Evolutionary conservation across 2,888 invertebrate genomes (phyloP).

Genomic region (Noctua janthe): DNA sequence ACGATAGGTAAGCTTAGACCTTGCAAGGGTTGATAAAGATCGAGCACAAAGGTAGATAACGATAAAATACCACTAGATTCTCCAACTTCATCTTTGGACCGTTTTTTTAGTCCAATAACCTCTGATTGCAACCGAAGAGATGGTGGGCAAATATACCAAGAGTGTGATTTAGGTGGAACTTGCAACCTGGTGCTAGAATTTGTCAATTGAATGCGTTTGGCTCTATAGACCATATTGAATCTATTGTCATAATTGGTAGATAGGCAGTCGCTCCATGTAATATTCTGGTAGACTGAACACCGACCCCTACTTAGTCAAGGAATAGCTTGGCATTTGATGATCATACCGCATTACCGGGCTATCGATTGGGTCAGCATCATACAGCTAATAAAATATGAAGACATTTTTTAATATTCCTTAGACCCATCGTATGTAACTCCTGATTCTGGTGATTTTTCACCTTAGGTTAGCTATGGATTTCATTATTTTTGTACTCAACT

Average conservation of each 20-base stretch:
- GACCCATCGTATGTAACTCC: background rate
- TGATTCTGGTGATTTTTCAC: background rate
- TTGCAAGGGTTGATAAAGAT: background rate
- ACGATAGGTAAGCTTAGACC: background rate
- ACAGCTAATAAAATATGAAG: background rate
- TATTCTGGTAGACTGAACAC: background rate
- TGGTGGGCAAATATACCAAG: background rate
- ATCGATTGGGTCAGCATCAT: background rate
- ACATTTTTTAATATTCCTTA: background rate
- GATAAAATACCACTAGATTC: background rate
- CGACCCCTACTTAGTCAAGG: no score
- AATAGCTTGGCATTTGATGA: no score
- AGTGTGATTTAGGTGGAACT: background rate
- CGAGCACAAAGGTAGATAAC: background rate
- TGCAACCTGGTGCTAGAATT: background rate
- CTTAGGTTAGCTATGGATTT: background rate
- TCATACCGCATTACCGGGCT: background rate
- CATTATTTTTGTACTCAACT: background rate
- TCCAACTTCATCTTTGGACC: background rate
- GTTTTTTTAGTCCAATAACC: background rate
- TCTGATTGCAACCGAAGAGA: background rate
- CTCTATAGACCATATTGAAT: background rate
- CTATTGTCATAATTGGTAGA: background rate
- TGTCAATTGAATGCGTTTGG: background rate
- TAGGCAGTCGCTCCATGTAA: background rate